phyloP scores from a whole-genome alignment of 2,113 vertebrate genomes.

The Alligator sinensis region DNA sequence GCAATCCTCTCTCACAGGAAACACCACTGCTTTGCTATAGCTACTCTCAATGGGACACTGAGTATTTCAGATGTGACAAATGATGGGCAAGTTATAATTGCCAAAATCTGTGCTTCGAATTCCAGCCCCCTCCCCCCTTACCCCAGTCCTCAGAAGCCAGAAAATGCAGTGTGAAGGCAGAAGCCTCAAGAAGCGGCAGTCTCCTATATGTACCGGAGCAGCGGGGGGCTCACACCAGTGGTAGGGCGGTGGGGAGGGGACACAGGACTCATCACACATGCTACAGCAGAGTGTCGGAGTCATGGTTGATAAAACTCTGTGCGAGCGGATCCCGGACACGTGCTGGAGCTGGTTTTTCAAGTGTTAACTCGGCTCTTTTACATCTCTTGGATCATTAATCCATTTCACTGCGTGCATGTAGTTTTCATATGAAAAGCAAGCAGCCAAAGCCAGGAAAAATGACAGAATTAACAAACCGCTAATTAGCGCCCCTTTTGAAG shows the following conservation, averaged over 20 bases:
- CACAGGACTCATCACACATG: not conserved
- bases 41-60: not conserved
- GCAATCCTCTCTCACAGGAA: too few relatives aligned
- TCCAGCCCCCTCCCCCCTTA: not conserved
- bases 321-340: slow-evolving; percentile 39
- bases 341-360: slow-evolving; percentile 67
- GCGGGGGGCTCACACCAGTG: not conserved
- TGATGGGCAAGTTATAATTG: not conserved
- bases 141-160: not conserved
- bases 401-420: not conserved
- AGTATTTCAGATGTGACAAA: rapidly evolving
- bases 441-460: not conserved
- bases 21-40: not conserved
- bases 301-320: not conserved
- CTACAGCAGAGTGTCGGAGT: not conserved
- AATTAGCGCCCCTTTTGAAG: rapidly evolving
- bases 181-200: slow-evolving; percentile 5
- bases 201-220: not conserved
- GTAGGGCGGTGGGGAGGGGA: not conserved
- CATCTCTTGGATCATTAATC: not conserved
- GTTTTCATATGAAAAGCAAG: not conserved
- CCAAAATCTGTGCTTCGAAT: not conserved
- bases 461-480: not conserved
- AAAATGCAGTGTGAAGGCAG: not conserved
- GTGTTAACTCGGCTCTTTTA: slow-evolving; percentile 68